phyloP scores from a whole-genome alignment of 2,888 invertebrate genomes.

The Torymus auratus region DNA sequence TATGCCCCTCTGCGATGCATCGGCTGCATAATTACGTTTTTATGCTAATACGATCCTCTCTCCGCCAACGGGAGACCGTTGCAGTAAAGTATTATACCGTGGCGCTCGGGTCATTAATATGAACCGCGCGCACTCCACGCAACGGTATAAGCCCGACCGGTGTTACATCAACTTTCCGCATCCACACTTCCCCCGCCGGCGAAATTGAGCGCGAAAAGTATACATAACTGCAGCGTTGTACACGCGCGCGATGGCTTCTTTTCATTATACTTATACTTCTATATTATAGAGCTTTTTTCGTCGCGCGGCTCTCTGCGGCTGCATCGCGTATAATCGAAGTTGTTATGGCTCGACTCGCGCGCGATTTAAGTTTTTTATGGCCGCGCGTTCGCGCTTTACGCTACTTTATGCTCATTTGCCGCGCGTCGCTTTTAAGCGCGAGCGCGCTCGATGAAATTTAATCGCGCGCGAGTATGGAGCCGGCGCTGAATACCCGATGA shows the following conservation, averaged over 20 bases:
- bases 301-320: background rate
- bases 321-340: conserved; percentile 15
- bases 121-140: conserved; percentile 31
- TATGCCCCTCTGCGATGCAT: conserved; percentile 55
- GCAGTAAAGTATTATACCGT: conserved; percentile 62
- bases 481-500: conserved; percentile 26
- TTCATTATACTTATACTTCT: background rate
- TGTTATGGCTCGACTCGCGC: background rate
- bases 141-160: background rate
- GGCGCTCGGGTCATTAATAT: conserved; percentile 60
- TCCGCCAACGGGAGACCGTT: conserved; percentile 46
- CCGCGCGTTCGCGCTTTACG: too few species aligned
- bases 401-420: conserved; percentile 33
- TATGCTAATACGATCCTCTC: conserved; percentile 61
- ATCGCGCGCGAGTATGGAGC: background rate
- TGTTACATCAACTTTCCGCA: conserved; percentile 4
- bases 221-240: background rate
- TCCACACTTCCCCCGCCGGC: too few species aligned
- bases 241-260: background rate
- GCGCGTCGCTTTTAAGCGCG: conserved; percentile 16
- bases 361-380: conserved; percentile 34
- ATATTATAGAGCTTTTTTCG: background rate
- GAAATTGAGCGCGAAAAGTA: background rate
- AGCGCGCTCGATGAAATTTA: conserved; percentile 40
- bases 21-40: conserved; percentile 63